Percentiles rank a stretch among this genome's conserved stretches.
phyloP scores from a whole-genome alignment of 2,888 invertebrate species.

The Drosophila rellima region DNA sequence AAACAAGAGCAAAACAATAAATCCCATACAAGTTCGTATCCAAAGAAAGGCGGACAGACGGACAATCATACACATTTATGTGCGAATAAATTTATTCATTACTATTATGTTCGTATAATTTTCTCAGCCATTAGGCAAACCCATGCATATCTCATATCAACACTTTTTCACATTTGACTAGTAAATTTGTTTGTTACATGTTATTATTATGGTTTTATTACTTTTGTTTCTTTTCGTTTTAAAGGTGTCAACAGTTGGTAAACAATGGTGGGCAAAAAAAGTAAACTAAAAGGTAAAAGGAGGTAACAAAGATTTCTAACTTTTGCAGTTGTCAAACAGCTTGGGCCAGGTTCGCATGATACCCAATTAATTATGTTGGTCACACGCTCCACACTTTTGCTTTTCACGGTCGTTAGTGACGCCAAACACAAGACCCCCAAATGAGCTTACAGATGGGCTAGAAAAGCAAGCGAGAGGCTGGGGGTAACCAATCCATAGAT shows the following conservation, averaged over 20 bases:
- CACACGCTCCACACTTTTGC: conserved; percentile 73
- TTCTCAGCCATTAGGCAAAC: conserved; percentile 42
- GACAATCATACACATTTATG: conserved; percentile 1
- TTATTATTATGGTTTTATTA: conserved; percentile 33
- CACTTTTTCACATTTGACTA: conserved; percentile 24
- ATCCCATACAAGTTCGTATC: background rate
- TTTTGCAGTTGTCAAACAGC: conserved; percentile 47
- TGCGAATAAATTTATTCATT: conserved; percentile 19
- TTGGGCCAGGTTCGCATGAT: conserved; percentile 59
- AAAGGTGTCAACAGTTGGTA: conserved; percentile 69
- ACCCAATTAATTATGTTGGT: conserved; percentile 77
- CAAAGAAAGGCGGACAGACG: background rate
- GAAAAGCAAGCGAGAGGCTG: conserved; percentile 11
- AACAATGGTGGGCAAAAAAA: conserved; percentile 55
- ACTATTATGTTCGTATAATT: conserved; percentile 23
- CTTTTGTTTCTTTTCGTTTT: conserved; percentile 58
- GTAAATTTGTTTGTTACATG: conserved; percentile 38
- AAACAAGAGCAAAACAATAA: background rate
- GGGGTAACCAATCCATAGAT: conserved; percentile 3
- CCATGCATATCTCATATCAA: conserved; percentile 7
- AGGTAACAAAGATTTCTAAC: conserved; percentile 51
- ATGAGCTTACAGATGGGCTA: conserved; percentile 27
- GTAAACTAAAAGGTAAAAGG: conserved; percentile 11
- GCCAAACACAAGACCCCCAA: conserved; percentile 27
- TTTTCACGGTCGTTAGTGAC: conserved; percentile 78